Conservation (phyloP, 2,888 invertebrate genomes). For the Plemyria rubiginata region DNA sequence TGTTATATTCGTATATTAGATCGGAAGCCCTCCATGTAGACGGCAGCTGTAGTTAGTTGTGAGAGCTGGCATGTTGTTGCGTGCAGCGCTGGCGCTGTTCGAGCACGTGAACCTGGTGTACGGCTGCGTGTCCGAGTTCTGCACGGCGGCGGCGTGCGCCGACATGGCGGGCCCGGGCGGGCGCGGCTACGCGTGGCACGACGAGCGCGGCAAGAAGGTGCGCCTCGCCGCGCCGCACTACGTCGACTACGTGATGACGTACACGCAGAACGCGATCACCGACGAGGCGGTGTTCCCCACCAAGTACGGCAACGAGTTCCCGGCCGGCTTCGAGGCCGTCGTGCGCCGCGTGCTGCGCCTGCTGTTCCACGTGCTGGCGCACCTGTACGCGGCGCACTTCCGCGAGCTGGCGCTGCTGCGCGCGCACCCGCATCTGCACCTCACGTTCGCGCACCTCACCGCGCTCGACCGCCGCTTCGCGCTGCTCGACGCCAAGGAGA, state of each 20-base stretch:
- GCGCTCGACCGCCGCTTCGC: conserved; percentile 93
- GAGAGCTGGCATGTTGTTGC: too few relatives aligned
- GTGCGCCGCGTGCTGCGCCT: conserved; percentile 98
- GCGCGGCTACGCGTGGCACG: conserved; percentile 98
- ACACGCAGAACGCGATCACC: conserved; percentile 98
- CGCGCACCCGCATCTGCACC: conserved; percentile 98
- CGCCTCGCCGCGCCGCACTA: conserved; percentile 99
- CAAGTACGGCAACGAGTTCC: conserved; percentile 88
- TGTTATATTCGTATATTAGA: too few relatives aligned
- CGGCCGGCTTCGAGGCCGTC: conserved; percentile 93
- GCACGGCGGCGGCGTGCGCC: conserved; percentile 97
- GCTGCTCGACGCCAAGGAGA: conserved; percentile 97
- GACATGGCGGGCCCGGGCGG: conserved; percentile 99
- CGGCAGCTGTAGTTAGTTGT: too few relatives aligned
- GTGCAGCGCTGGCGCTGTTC: conserved; percentile 98
- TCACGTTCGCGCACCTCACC: conserved; percentile 98
- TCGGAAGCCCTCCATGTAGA: too few relatives aligned
- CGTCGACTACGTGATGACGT: conserved; percentile 99
- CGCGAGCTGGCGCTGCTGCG: conserved; percentile 96
- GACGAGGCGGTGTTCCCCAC: conserved; percentile 99
- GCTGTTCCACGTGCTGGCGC: conserved; percentile 99
- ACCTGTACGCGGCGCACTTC: conserved; percentile 99
- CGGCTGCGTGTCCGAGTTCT: conserved; percentile 99
- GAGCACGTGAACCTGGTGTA: conserved; percentile 99
- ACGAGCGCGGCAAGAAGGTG: conserved; percentile 99